Base-by-base conservation (phyloP, 23 tunicate genomes). In the Ciona savignyi region DNA sequence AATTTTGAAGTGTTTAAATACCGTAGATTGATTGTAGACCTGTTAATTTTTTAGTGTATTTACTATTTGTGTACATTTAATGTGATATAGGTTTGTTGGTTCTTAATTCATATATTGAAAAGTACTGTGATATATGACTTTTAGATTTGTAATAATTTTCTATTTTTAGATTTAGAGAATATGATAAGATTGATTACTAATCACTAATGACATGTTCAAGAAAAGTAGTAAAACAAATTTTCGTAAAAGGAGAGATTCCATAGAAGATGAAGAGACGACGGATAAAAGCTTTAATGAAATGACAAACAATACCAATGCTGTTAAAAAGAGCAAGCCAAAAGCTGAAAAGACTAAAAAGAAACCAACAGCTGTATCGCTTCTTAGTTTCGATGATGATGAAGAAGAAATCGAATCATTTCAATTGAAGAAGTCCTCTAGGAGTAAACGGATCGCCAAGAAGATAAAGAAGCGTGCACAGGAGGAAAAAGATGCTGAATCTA, bases 351-450 rank as follows among this genome's bases (percentile, higher is more conserved):
- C 69, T 22, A 73, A 72, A 60, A 71, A 74, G 26, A 72, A 75
- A 33, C 34, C 85, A 4, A 63, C 74, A 63, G 20, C 70, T 42
- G 65, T 32, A 25, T 85, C 97, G 2, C 67, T 91, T 23, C 81
- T 91, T 21, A 91, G 97, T 76, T 91, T 91, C 67, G 95, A 80
- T 30, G 83, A 68, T 23, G 83, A 68, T 23, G 89, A 83, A 74
- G 90, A 79, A 60, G 90, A 84, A 26, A 91, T 80, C 56, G 62
- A 48, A 4, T 28, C 34, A 22, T 34, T 91, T 29, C 74, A 76
- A 60, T 4, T 91, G 33, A 91, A 91, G 72, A 91, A 91, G 67
- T 84, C 97, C 19, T 91, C 97, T 25, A 49, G 97, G 33, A 91
- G 90, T 71, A 73, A 71, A 26, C 75, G 87, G 62, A 91, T 91